phyloP scores from a whole-genome alignment of 1,140 invertebrate species.

The Fopius arisanus region DNA sequence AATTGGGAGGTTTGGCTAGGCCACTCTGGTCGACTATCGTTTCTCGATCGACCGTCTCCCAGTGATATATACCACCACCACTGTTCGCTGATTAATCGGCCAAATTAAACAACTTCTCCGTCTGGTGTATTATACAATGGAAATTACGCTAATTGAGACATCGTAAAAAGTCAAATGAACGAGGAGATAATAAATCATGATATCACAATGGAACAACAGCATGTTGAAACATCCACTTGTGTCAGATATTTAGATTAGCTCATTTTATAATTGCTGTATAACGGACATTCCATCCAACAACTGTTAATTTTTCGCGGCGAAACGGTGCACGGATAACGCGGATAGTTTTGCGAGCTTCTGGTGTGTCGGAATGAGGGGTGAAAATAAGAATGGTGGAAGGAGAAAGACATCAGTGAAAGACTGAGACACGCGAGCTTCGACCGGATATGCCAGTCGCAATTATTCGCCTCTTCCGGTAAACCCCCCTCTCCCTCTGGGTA shows the following conservation, averaged over 20 bases:
- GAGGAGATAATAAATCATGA: neutral
- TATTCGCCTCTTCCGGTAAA: conserved; percentile 34
- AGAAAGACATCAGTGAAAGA: neutral
- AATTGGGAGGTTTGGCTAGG: neutral
- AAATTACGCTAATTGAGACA: conserved; percentile 55
- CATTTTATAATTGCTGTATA: conserved; percentile 45
- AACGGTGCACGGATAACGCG: neutral
- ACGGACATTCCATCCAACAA: conserved; percentile 50
- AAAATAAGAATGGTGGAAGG: neutral
- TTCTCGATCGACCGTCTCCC: neutral
- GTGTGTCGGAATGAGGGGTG: conserved; percentile 9
- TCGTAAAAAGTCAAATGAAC: conserved; percentile 16
- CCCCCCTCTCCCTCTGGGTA: neutral
- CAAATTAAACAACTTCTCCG: conserved; percentile 54
- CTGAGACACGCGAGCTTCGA: conserved; percentile 39
- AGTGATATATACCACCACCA: conserved; percentile 15
- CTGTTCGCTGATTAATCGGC: conserved; percentile 51
- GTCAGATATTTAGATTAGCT: conserved; percentile 45
- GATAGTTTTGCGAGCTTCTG: conserved; percentile 7
- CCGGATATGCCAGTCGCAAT: conserved; percentile 38
- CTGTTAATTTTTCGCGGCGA: conserved; percentile 51
- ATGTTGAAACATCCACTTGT: conserved; percentile 16
- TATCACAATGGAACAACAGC: conserved; percentile 20
- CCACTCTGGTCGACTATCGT: neutral
- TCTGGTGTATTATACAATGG: conserved; percentile 37